Evolutionary conservation across 2,797 vertebrate genomes (phyloP).

Genomic region (Mus minutoides): DNA sequence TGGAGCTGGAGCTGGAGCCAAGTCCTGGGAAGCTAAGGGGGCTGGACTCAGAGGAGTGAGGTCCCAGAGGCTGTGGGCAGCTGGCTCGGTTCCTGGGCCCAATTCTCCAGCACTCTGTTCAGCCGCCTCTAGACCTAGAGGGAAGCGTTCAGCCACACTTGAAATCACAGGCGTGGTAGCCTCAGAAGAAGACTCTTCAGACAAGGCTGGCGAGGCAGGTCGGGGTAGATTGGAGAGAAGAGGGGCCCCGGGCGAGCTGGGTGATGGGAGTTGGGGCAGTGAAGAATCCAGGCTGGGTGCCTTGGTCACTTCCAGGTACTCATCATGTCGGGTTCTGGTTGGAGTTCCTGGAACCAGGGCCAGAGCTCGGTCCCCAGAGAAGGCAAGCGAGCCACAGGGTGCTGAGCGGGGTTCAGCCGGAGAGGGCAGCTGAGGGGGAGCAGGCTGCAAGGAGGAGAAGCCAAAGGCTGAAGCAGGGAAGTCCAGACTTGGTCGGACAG

Average conservation of each 20-base stretch:
- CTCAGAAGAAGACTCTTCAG: conserved; percentile 86
- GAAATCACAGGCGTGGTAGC: conserved; percentile 88
- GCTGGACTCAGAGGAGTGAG: conserved; percentile 86
- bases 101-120: conserved; percentile 74
- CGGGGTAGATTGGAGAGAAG: conserved; percentile 85
- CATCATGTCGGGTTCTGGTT: conserved; percentile 89
- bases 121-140: conserved; percentile 83
- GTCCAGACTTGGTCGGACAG: conserved; percentile 80
- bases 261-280: conserved; percentile 89
- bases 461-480: conserved; percentile 88
- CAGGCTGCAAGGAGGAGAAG: conserved; percentile 92
- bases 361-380: conserved; percentile 89
- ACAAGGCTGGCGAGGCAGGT: conserved; percentile 84
- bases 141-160: conserved; percentile 89
- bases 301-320: conserved; percentile 96
- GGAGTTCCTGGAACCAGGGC: conserved; percentile 85
- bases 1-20: conserved; percentile 89
- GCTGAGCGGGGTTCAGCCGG: conserved; percentile 82
- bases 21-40: conserved; percentile 89
- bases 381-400: conserved; percentile 91
- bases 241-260: conserved; percentile 88
- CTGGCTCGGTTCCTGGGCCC: conserved; percentile 82
- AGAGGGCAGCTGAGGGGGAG: conserved; percentile 86
- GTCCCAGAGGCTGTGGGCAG: conserved; percentile 89
- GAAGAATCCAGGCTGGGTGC: conserved; percentile 88